Evolutionary conservation across 2,888 invertebrate species (phyloP).

Genomic region (Asteroscopus sphinx): DNA sequence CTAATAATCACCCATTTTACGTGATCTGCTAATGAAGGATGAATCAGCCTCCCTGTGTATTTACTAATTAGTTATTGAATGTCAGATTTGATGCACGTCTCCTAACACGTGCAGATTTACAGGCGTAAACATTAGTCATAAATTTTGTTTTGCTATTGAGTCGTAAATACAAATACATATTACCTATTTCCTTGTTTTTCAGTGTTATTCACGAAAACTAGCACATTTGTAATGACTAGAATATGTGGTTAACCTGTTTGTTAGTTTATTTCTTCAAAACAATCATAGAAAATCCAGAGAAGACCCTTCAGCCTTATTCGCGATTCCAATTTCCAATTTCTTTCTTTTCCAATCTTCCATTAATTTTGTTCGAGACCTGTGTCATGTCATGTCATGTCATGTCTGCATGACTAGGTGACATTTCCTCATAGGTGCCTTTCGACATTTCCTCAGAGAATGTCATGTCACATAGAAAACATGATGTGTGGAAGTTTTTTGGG

Average conservation of each 20-base stretch:
- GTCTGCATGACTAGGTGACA: no score
- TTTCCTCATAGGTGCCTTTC: no score
- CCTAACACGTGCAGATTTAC: conserved; percentile 31
- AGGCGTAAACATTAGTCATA: conserved; percentile 28
- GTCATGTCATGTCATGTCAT: no score
- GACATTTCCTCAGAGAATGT: no score
- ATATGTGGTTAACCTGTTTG: conserved; percentile 1
- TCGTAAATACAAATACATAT: conserved; percentile 7
- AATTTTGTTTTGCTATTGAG: conserved; percentile 21
- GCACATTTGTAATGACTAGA: background rate
- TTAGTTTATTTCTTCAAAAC: background rate
- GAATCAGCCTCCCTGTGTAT: conserved; percentile 6
- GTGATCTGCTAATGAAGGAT: conserved; percentile 1
- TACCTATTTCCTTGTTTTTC: conserved; percentile 14
- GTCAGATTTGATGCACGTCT: conserved; percentile 7
- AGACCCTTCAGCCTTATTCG: no score
- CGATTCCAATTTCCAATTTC: no score
- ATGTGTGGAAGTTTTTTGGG: no score
- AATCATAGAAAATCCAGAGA: background rate
- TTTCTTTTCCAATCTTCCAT: no score
- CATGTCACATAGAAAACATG: no score
- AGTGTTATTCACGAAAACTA: conserved; percentile 1
- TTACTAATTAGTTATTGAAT: conserved; percentile 8
- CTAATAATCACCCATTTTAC: conserved; percentile 4
- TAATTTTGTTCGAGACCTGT: no score